phyloP scores from a whole-genome alignment of 2,797 vertebrate genomes.

The Sebastes matsubarae region DNA sequence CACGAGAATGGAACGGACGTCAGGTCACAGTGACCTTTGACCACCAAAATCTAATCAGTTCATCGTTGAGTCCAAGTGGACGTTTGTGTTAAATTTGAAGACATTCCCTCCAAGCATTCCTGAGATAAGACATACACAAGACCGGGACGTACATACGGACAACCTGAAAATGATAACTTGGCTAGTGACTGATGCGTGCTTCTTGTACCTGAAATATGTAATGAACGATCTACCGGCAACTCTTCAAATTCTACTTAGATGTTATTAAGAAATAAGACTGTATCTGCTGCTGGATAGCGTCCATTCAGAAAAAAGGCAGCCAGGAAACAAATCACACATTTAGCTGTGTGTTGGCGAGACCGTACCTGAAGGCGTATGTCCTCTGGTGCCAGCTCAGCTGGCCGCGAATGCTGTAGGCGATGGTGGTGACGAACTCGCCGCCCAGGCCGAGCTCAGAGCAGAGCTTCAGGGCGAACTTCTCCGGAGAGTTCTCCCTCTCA shows the following conservation, averaged over 20 bases:
- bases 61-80: too few species aligned
- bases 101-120: too few species aligned
- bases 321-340: not conserved
- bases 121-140: too few species aligned
- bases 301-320: not conserved
- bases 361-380: slow-evolving; percentile 97
- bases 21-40: too few species aligned
- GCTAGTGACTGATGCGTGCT: too few species aligned
- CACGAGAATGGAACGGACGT: too few species aligned
- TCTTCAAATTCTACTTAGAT: not conserved
- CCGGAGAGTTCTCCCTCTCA: slow-evolving; percentile 96
- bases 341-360: not conserved
- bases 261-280: too few species aligned
- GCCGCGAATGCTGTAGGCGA: slow-evolving; percentile 97
- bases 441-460: slow-evolving; percentile 96
- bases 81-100: too few species aligned
- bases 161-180: too few species aligned
- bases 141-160: too few species aligned
- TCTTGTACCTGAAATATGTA: not conserved
- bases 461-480: slow-evolving; percentile 96
- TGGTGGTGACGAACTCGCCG: slow-evolving; percentile 97
- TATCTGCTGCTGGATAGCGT: not conserved
- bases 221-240: not conserved
- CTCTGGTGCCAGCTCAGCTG: slow-evolving; percentile 99
- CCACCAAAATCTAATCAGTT: too few species aligned